Percentiles rank a stretch among this genome's conserved stretches.
Conservation (phyloP, 2,113 vertebrate species). For the Azemiops feae region DNA sequence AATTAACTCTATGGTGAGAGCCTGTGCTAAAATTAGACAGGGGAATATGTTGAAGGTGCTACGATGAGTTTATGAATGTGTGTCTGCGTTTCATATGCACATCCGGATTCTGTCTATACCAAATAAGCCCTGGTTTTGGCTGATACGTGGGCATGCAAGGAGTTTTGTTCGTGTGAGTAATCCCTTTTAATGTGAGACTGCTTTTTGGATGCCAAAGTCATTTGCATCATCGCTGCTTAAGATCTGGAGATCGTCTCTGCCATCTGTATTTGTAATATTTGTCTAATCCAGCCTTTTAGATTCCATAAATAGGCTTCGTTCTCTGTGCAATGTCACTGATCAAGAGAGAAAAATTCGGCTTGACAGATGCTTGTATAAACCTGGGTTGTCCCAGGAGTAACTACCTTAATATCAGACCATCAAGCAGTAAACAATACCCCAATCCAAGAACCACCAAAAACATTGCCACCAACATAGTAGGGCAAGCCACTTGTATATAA, state of each 20-base stretch:
- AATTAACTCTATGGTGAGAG: neutral
- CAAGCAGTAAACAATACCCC: too few relatives aligned
- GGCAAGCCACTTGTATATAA: too few relatives aligned
- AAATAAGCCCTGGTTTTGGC: neutral
- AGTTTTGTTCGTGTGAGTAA: fast-evolving
- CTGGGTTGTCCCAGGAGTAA: conserved; percentile 57
- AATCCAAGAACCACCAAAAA: too few relatives aligned
- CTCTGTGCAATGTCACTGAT: conserved; percentile 56
- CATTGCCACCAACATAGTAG: too few relatives aligned
- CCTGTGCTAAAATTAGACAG: neutral
- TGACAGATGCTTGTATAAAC: conserved; percentile 60
- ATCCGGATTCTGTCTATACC: neutral
- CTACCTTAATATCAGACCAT: conserved; percentile 39
- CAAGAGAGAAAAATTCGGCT: conserved; percentile 40
- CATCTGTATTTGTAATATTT: conserved; percentile 46
- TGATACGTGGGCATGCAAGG: neutral
- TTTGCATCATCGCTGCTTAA: neutral
- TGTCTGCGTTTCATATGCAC: neutral
- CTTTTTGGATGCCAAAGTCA: neutral
- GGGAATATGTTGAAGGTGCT: neutral
- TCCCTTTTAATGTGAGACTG: neutral
- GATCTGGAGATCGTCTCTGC: conserved; percentile 33
- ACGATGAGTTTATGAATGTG: neutral
- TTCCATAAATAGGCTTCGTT: conserved; percentile 25
- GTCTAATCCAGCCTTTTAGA: conserved; percentile 40